Conservation (phyloP, 2,888 invertebrate genomes). For the Aproaerema taeniolella region DNA sequence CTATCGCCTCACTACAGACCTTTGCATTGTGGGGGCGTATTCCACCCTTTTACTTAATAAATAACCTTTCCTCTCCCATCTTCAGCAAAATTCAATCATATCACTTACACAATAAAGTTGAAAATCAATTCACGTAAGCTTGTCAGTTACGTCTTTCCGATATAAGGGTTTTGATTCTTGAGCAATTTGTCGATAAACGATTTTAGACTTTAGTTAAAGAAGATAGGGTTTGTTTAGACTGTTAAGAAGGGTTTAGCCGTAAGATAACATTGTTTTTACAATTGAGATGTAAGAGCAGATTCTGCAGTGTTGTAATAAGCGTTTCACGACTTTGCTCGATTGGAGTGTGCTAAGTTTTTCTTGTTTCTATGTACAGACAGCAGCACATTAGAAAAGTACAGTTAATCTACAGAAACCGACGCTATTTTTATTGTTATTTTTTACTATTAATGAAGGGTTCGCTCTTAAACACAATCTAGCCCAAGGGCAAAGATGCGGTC, state of each 20-base stretch:
- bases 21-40: conserved; percentile 48
- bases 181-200: conserved; percentile 14
- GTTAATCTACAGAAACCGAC: too few species aligned
- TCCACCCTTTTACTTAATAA: conserved; percentile 47
- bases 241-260: conserved; percentile 27
- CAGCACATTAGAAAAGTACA: too few species aligned
- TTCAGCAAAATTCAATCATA: conserved; percentile 21
- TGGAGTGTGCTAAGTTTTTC: background rate
- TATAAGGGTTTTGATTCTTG: background rate
- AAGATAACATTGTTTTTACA: conserved; percentile 60
- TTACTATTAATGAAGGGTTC: too few species aligned
- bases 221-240: conserved; percentile 29
- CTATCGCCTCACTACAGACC: conserved; percentile 41
- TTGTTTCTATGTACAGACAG: too few species aligned
- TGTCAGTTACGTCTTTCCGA: conserved; percentile 23
- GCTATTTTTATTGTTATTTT: too few species aligned
- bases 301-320: conserved; percentile 44
- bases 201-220: conserved; percentile 21
- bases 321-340: conserved; percentile 40
- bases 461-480: too few species aligned
- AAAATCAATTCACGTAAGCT: conserved; percentile 29
- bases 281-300: conserved; percentile 62
- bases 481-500: too few species aligned
- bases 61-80: conserved; percentile 32
- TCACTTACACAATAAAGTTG: conserved; percentile 25